A percentile compares a stretch with the other conserved stretches of the same genome.
Evolutionary conservation across 2,113 vertebrate genomes (phyloP).

Genomic region (Notothenia rossii): DNA sequence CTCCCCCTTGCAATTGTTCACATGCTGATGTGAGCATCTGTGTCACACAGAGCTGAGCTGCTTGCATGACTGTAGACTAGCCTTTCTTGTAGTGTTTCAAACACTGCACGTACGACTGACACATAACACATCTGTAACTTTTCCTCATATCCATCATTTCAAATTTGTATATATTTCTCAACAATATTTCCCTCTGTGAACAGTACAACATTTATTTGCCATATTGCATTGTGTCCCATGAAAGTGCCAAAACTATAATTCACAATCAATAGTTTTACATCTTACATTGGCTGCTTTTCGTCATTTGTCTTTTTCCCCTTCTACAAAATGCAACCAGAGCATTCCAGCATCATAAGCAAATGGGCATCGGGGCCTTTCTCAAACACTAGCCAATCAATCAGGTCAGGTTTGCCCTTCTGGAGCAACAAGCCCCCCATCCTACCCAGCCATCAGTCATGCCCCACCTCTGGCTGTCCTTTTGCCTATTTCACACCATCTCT

Average conservation of each 20-base stretch:
- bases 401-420: conserved; percentile 76
- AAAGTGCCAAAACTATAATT: conserved; percentile 20
- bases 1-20: background rate
- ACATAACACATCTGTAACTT: background rate
- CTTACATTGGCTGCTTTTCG: background rate
- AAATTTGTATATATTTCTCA: background rate
- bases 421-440: conserved; percentile 67
- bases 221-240: conserved; percentile 19
- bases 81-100: background rate
- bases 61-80: background rate
- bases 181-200: background rate
- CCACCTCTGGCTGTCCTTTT: conserved; percentile 74
- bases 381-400: conserved; percentile 79
- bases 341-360: conserved; percentile 63
- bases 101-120: too few species aligned
- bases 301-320: conserved; percentile 39
- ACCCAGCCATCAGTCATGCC: conserved; percentile 75
- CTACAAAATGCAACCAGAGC: conserved; percentile 43
- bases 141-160: background rate
- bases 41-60: background rate
- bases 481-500: conserved; percentile 77
- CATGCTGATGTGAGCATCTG: background rate
- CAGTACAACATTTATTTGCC: background rate
- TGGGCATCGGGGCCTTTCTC: conserved; percentile 47
- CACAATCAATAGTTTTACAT: conserved; percentile 25